phyloP scores from a whole-genome alignment of 2,113 vertebrate species.

The Scatophagus argus region DNA sequence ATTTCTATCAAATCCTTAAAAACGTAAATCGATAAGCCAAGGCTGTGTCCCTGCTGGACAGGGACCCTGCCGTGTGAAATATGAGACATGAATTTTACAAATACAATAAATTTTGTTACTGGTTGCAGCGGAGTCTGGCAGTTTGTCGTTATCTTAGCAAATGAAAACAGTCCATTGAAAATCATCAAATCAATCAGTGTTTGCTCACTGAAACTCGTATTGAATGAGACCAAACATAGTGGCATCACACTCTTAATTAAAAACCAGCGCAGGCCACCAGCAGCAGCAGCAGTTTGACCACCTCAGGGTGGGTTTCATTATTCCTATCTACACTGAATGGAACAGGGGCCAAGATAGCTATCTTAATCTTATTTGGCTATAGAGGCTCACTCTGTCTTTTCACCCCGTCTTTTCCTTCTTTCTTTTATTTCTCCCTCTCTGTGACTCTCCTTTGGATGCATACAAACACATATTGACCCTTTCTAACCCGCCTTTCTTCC shows the following conservation, averaged over 20 bases:
- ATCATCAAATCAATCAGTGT: not conserved
- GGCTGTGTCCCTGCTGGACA: too few species aligned
- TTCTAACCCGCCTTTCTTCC: constrained; percentile 19
- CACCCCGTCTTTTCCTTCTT: constrained; percentile 26
- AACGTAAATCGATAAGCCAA: too few species aligned
- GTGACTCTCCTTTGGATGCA: constrained; percentile 9
- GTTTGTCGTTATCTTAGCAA: not conserved
- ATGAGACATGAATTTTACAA: not conserved
- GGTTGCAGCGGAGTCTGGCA: too few species aligned
- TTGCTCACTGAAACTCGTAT: not conserved
- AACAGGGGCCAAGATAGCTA: constrained; percentile 78
- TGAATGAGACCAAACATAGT: not conserved
- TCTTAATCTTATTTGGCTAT: constrained; percentile 83
- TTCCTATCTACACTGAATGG: constrained; percentile 77
- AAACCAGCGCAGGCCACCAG: constrained; percentile 47
- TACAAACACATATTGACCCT: constrained; percentile 28
- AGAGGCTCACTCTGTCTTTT: constrained; percentile 66
- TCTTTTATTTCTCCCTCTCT: constrained; percentile 17
- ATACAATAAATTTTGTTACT: not conserved
- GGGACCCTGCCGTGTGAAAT: not conserved
- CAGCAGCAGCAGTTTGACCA: constrained; percentile 66
- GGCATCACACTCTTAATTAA: constrained; percentile 32
- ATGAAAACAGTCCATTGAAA: not conserved
- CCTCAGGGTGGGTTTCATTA: constrained; percentile 80
- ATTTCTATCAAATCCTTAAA: too few species aligned